Evolutionary conservation across 2,888 invertebrate species (phyloP), one percentile per base, ranked within the genome.

Genomic region (Polia nebulosa): DNA sequence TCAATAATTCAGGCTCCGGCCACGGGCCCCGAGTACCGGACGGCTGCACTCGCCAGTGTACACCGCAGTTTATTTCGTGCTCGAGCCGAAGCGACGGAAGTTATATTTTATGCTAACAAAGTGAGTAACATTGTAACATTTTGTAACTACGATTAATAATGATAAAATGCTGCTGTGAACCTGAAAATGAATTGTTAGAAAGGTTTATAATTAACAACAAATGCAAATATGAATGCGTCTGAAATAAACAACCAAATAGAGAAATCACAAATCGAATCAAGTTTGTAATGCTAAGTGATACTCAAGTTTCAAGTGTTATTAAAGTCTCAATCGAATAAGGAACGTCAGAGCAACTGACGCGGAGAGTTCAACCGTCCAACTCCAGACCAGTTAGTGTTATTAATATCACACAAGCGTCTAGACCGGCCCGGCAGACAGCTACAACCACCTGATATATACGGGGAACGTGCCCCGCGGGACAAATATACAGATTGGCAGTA

Each of bases 401-500:
- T 82, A 83, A 81, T 81, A 82, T 78, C 59, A 73, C 70, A 76
- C 56, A 49, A 61, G 65, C 63, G 84, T 76, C 83, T 79, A 84
- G 79, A 75, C 68, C 83, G 59, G 49, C 27, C 66, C 47, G 60
- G 58, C 65, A 80, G 72, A 69, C 78, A 56, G 68, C 63, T 29
- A 32, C 71, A 55, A 27, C 58, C 75, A 80, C 81, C 83, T 84
- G 83, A 78, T 69, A 65, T 82, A 78, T 68, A 73, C 34, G 25
- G 47, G 17, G 58, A 60, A 83, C 84, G 85, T 84, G 83, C 55
- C 84, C 72, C 76, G 2, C 17, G 78, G 76, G 83, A 68, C 73
- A 80, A 68, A 78, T 77, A 76, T 76, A 82, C 77, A 73, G 80
- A 84, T 83, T 83, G 84, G 56, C 72, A 58, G 77, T 70, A 74